Conservation (phyloP, 2,113 vertebrate genomes). For the Laticauda laticaudata region DNA sequence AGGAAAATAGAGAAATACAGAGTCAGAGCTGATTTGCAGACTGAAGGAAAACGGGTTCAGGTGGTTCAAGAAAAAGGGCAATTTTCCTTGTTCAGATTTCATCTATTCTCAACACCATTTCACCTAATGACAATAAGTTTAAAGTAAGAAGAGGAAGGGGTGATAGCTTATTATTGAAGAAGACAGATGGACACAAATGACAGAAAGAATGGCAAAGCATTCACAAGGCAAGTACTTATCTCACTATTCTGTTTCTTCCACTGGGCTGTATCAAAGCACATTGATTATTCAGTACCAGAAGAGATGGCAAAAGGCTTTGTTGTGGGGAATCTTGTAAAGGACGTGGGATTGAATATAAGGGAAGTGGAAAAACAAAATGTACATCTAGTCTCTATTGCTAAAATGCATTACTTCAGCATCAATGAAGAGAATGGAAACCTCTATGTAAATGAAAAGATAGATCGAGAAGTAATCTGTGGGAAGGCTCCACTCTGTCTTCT, state of each 20-base stretch:
- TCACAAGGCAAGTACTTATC: slow-evolving; percentile 6
- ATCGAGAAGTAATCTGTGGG: slow-evolving; percentile 7
- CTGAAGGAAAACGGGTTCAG: neutral
- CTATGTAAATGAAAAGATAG: slow-evolving; percentile 8
- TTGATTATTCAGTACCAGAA: neutral
- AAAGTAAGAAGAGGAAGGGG: neutral
- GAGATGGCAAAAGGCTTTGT: neutral
- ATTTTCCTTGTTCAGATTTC: neutral
- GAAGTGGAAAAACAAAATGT: neutral
- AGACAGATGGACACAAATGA: neutral
- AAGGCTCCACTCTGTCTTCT: slow-evolving; percentile 7
- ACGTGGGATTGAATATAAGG: neutral
- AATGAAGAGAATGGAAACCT: neutral
- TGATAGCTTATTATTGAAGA: neutral
- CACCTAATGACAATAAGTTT: neutral
- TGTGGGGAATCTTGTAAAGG: slow-evolving; percentile 3
- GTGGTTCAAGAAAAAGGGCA: neutral
- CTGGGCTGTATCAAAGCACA: neutral
- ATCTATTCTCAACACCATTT: neutral
- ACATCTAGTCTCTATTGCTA: neutral
- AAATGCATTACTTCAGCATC: neutral
- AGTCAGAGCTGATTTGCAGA: neutral
- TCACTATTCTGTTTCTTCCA: neutral
- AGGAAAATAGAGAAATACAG: neutral
- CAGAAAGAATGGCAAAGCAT: neutral